A percentile compares a stretch with the other conserved stretches of the same genome.
These are phyloP conservation scores for Gallinago undulata DNA, from an alignment of 2,113 vertebrate genomes.

Conservation along the genomic window DNA sequence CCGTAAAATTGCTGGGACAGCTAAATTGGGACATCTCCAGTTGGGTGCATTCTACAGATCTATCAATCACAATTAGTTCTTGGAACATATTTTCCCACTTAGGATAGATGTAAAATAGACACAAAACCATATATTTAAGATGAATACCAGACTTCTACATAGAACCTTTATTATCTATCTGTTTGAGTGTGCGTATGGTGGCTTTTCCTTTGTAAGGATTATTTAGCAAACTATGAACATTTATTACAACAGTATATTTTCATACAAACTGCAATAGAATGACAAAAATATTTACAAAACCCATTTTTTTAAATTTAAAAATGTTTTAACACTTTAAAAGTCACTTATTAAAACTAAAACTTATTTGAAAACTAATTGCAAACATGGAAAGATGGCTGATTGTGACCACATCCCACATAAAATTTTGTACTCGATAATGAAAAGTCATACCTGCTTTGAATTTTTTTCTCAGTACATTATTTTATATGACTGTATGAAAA, in stretches of 20 bases:
- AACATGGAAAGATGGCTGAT: neutral
- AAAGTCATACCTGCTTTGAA: neutral
- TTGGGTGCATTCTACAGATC: neutral
- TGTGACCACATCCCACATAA: neutral
- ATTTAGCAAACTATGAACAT: neutral
- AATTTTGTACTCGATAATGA: neutral
- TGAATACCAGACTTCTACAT: neutral
- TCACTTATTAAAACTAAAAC: neutral
- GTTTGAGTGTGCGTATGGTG: neutral
- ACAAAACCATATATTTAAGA: neutral
- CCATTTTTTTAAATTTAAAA: neutral
- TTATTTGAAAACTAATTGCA: neutral
- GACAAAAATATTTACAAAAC: neutral
- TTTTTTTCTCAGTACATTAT: neutral
- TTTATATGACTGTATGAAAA: neutral
- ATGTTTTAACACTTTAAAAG: neutral
- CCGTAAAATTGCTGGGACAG: neutral
- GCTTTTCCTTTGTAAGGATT: neutral
- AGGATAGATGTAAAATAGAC: neutral
- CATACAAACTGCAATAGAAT: neutral
- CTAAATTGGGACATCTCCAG: neutral
- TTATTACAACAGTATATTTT: neutral
- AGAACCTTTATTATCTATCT: neutral
- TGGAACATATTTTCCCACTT: neutral
- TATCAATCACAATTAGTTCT: neutral